Evolutionary conservation across 2,888 invertebrate species (phyloP), one percentile per base, ranked within the genome.

Genomic region (Ectemnius continuus): DNA sequence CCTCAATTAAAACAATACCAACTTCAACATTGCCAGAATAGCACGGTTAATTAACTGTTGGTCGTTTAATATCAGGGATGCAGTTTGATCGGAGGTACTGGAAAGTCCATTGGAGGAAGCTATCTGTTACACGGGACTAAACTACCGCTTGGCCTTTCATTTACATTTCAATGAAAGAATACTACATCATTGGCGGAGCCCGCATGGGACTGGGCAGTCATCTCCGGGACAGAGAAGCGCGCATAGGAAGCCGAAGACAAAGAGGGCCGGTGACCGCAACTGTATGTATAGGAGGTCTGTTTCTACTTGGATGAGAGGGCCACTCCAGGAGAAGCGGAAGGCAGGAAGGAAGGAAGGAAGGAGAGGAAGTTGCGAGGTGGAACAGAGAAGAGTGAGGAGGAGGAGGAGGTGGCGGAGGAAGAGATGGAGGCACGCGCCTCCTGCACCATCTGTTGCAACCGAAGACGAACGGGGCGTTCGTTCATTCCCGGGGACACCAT

Each of bases 391-490:
- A 47, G 47, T 47, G 47, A 62, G 23, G 61, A 69, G 47, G 67
- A 28, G 56, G 23, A 13, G 57, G 48, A 26, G n/a, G 64, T 23
- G 47, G 20, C 1, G 48, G 23, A 13, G 61, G 46, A 26, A 47
- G 65, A 76, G 80, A 78, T 80, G 80, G 80, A 78, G 82, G 78
- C 82, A 81, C 70, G 80, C 77, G 76, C 71, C 78, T 75, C 70
- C 80, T 69, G 80, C 73, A 80, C 82, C 82, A 82, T 82, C 82
- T 82, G 82, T 82, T 82, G 78, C 76, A 74, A 65, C 64, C 78
- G 64, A 81, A 77, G 77, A 78, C 78, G 76, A 76, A 70, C 61
- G 61, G 57, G 70, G 73, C 64, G 65, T 61, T 65, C 68, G 75
- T 57, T 61, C 60, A 67, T 78, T 79, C 75, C 67, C 67, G 78